Evolutionary conservation across 2,888 invertebrate species (phyloP).

Genomic region (Lamellibrachia columna): DNA sequence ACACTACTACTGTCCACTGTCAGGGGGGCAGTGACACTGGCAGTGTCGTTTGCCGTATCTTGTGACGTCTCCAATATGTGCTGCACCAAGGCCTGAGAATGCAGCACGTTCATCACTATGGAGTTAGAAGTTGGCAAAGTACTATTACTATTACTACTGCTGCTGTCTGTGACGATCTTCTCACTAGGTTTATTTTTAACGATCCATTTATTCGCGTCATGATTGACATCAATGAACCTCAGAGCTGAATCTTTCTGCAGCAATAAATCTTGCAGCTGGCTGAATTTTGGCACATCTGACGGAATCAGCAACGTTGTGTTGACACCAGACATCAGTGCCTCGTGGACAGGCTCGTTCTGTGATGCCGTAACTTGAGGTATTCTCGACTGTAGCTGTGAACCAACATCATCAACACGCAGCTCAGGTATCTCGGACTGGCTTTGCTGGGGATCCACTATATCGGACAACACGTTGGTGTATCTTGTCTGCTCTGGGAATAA

Average conservation of each 20-base stretch:
- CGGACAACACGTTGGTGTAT: not conserved
- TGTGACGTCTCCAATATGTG: not conserved
- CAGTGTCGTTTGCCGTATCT: not conserved
- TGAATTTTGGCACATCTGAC: not conserved
- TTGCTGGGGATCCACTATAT: not conserved
- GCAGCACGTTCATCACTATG: not conserved
- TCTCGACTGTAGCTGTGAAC: not conserved
- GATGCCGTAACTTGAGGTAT: not conserved
- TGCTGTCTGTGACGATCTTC: not conserved
- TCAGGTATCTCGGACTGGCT: not conserved
- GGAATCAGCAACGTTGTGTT: not conserved
- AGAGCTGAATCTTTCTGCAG: not conserved
- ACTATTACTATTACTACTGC: not conserved
- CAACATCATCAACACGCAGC: not conserved
- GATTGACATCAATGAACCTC: not conserved
- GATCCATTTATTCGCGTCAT: not conserved
- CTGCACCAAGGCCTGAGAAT: not conserved
- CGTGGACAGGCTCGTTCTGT: not conserved
- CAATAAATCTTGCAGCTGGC: not conserved
- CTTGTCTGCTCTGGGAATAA: not conserved
- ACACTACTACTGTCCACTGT: not conserved
- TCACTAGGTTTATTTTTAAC: not conserved
- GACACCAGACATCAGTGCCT: not conserved
- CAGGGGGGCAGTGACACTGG: not conserved
- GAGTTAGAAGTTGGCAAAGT: not conserved